Evolutionary conservation across 1,140 invertebrate species (phyloP).

Genomic region (Littorina saxatilis): DNA sequence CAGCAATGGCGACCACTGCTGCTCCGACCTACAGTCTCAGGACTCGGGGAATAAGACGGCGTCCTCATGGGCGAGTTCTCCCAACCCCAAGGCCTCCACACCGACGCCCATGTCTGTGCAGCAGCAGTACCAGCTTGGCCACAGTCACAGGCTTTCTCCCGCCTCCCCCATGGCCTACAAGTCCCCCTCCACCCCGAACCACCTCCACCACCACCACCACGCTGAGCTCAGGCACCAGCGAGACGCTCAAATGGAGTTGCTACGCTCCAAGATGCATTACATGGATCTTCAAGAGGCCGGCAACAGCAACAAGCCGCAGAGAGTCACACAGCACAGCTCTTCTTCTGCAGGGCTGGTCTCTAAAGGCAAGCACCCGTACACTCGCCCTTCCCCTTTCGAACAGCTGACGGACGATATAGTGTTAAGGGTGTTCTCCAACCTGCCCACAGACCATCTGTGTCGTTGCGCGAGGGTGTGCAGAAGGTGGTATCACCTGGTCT

Average conservation of each 20-base stretch:
- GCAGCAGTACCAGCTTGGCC: conserved; percentile 10
- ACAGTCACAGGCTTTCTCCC: conserved; percentile 33
- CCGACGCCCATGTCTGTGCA: conserved; percentile 16
- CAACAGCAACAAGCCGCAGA: background rate
- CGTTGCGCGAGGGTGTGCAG: conserved; percentile 88
- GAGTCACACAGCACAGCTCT: background rate
- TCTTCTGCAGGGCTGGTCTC: conserved; percentile 30
- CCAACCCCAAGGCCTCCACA: conserved; percentile 21
- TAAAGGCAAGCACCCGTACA: conserved; percentile 53
- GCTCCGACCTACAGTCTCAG: conserved; percentile 22
- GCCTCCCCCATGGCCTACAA: conserved; percentile 27
- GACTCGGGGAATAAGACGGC: conserved; percentile 29
- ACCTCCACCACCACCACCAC: conserved; percentile 26
- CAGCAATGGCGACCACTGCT: conserved; percentile 16
- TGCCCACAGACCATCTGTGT: conserved; percentile 87
- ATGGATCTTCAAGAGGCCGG: conserved; percentile 59
- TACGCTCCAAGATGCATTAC: conserved; percentile 51
- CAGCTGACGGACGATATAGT: conserved; percentile 78
- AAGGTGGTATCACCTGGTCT: conserved; percentile 87
- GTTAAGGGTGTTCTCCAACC: conserved; percentile 83
- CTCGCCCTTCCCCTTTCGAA: conserved; percentile 64
- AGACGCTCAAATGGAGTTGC: conserved; percentile 50
- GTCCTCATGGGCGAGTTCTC: conserved; percentile 9
- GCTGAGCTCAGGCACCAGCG: conserved; percentile 19
- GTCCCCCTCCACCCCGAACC: conserved; percentile 25